Percentiles rank a stretch among this genome's conserved stretches.
phyloP scores from a whole-genome alignment of 2,888 invertebrate genomes.

The Cerastoderma edule region DNA sequence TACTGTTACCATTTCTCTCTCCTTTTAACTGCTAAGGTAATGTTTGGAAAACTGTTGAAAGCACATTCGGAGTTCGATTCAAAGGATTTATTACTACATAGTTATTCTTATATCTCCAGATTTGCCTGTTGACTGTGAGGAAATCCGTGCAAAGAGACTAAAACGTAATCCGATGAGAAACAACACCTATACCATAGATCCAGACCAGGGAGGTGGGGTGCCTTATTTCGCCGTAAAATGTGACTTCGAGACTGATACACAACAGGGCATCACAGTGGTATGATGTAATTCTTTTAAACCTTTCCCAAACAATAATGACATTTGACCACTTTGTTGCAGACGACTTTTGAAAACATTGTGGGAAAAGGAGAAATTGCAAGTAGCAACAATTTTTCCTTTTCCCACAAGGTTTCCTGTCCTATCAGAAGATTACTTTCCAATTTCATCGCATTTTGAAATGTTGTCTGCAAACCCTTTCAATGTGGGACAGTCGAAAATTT shows the following conservation, averaged over 20 bases:
- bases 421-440: too few species aligned
- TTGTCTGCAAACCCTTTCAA: too few species aligned
- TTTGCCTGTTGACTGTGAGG: slow-evolving; percentile 62
- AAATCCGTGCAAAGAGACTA: slow-evolving; percentile 38
- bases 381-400: too few species aligned
- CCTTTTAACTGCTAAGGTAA: not conserved
- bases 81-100: not conserved
- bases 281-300: not conserved
- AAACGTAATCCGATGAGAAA: slow-evolving; percentile 42
- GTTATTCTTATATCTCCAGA: slow-evolving; percentile 44
- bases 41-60: not conserved
- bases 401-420: too few species aligned
- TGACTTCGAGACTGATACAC: slow-evolving; percentile 55
- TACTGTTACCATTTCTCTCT: not conserved
- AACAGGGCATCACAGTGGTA: slow-evolving; percentile 60
- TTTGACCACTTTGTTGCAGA: not conserved
- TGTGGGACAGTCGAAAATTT: too few species aligned
- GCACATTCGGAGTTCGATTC: not conserved
- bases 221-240: slow-evolving; percentile 51
- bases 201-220: slow-evolving; percentile 53
- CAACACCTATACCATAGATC: slow-evolving; percentile 60
- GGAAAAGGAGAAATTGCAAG: too few species aligned
- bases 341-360: too few species aligned
- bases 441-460: too few species aligned
- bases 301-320: not conserved